A percentile compares a stretch with the other conserved stretches of the same genome.
Evolutionary conservation across 2,888 invertebrate genomes (phyloP).

Genomic region (Gasteruption jaculator): DNA sequence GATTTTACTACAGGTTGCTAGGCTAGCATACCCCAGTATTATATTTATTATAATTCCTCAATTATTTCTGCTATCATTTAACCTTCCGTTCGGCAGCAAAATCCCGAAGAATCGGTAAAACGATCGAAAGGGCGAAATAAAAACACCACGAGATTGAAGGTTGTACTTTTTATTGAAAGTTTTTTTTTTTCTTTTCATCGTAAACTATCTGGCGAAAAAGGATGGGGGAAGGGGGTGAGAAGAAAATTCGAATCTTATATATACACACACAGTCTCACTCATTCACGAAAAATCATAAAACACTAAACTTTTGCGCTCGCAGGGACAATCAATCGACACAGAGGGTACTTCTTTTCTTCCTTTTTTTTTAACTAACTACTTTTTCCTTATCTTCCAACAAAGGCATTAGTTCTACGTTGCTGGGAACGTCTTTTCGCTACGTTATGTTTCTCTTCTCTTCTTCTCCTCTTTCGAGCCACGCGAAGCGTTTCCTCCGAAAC

Average conservation of each 20-base stretch:
- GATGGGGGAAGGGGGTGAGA: constrained; percentile 26
- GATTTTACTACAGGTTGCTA: no score
- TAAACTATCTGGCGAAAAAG: constrained; percentile 28
- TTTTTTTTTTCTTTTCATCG: constrained; percentile 35
- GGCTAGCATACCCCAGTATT: no score
- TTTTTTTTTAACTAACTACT: constrained; percentile 32
- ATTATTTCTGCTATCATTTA: constrained; percentile 5
- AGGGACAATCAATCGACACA: no score
- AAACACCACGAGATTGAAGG: constrained; percentile 24
- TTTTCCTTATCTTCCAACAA: constrained; percentile 29
- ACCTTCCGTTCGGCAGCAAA: no score
- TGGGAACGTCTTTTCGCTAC: constrained; percentile 6
- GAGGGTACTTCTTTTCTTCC: no score
- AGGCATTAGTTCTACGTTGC: constrained; percentile 30
- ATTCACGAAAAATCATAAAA: constrained; percentile 1
- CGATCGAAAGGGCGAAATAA: constrained; percentile 11
- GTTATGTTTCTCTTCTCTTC: constrained; percentile 8
- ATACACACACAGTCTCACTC: constrained; percentile 42
- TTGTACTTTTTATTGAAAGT: constrained; percentile 49
- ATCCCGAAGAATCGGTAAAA: no score
- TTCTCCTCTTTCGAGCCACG: no score
- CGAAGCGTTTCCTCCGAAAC: no score
- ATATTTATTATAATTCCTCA: no score
- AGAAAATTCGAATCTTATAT: constrained; percentile 38
- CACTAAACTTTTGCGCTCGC: no score